A percentile compares a stretch with the other conserved stretches of the same genome.
phyloP scores from a whole-genome alignment of 2,797 vertebrate genomes.

The Falco novaeseelandiae region DNA sequence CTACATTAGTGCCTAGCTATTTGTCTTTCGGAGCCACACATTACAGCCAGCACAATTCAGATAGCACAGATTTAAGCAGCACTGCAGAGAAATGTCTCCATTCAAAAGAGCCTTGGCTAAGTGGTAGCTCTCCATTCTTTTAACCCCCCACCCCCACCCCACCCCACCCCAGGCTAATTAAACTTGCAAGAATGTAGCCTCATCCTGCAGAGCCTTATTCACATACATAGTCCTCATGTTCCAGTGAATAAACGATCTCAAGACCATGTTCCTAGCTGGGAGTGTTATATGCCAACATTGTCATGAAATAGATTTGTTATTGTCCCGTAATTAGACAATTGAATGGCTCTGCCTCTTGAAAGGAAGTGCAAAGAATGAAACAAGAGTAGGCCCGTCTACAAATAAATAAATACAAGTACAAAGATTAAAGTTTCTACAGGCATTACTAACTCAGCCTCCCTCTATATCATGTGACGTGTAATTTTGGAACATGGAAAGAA shows the following conservation, averaged over 20 bases:
- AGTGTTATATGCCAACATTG: background rate
- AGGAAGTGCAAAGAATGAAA: background rate
- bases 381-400: background rate
- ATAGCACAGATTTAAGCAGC: background rate
- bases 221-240: background rate
- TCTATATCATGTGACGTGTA: background rate
- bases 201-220: background rate
- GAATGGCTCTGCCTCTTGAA: background rate
- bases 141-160: background rate
- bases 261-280: background rate
- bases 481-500: background rate
- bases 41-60: background rate
- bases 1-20: background rate
- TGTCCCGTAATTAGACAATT: background rate
- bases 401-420: background rate
- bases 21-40: background rate
- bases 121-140: background rate
- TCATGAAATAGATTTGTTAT: background rate
- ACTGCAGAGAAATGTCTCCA: background rate
- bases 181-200: background rate
- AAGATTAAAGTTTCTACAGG: background rate
- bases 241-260: background rate
- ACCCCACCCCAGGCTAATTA: background rate
- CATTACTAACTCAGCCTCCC: background rate
- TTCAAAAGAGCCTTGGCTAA: background rate